Base-by-base conservation (phyloP, 2,888 invertebrate genomes). In the Drepanosiphum platanoidis region DNA sequence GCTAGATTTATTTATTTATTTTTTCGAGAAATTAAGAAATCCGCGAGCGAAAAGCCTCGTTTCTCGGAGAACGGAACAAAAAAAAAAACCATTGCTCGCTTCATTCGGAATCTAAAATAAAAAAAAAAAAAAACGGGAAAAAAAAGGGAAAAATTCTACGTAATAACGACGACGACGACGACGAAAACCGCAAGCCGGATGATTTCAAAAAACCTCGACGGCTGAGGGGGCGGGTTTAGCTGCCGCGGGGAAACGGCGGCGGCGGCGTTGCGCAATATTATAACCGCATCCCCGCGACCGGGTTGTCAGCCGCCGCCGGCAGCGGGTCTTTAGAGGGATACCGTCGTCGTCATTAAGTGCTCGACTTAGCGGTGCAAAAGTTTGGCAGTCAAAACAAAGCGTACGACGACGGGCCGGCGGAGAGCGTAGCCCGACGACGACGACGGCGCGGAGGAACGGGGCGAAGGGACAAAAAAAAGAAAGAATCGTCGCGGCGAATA, bases 381-480 rank as follows among this genome's bases (percentile, higher is more conserved):
- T 79, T 79, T 79, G 64, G 66, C 79, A 66, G 79, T 66, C 79
- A 64, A 79, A 79, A 79, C 79, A 79, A 79, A 79, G 42, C 66
- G 9, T 15, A 15, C 22, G 18, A 68, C 11, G 5, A 46, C 46
- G 15, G 46, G 22, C 22, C 9, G 11, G 30, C 18, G 0, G 46
- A n/a, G n/a, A n/a, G n/a, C n/a, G n/a, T n/a, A n/a, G n/a, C n/a
- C n/a, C n/a, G 18, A 3, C 15, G 9, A 32, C 18, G 74, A 13
- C 1, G 22, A 52, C 3, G 11, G 8, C 22, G 0, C 4, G 13
- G 5, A 2, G 1, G 5, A 18, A n/a, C 7, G 42, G 30, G 13
- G 42, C 27, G 9, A 18, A 3, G 7, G 39, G 7, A 32, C 13
- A 42, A 34, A 74, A 72, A n/a, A 58, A 66, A 42, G 13, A 22